A percentile compares a stretch with the other conserved stretches of the same genome.
Conservation (phyloP, 2,888 invertebrate species). For the Biston stratarius region DNA sequence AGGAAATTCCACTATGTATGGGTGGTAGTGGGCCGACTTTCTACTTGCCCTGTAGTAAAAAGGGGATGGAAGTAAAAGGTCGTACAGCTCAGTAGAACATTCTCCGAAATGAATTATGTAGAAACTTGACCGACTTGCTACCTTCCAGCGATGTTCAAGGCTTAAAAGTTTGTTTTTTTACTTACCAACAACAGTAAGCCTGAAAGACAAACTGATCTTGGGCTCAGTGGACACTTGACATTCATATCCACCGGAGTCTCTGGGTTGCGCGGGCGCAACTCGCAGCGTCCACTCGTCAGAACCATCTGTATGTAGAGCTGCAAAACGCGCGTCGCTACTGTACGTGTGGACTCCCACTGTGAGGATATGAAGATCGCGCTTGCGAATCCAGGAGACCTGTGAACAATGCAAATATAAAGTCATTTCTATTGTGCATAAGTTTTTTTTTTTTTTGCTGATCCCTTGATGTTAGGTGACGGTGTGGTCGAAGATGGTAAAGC, state of each 20-base stretch:
- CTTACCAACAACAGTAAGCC: constrained; percentile 93
- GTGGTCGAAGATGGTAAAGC: too few relatives aligned
- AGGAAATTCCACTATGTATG: too few relatives aligned
- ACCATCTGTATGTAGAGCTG: constrained; percentile 88
- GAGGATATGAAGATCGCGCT: constrained; percentile 92
- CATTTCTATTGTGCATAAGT: not conserved
- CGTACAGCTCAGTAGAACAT: too few relatives aligned
- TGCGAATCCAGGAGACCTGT: constrained; percentile 95
- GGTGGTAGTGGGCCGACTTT: too few relatives aligned
- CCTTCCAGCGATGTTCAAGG: too few relatives aligned
- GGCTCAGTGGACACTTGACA: constrained; percentile 97
- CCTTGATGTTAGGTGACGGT: too few relatives aligned
- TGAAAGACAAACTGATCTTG: constrained; percentile 92
- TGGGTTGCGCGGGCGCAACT: constrained; percentile 88
- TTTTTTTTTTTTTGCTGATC: too few relatives aligned
- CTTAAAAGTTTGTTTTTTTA: too few relatives aligned
- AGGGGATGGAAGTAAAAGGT: too few relatives aligned
- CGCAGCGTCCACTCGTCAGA: constrained; percentile 88
- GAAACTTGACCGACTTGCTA: too few relatives aligned
- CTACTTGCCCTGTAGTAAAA: too few relatives aligned
- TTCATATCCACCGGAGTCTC: constrained; percentile 96
- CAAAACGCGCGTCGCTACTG: constrained; percentile 89
- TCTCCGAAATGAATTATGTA: too few relatives aligned
- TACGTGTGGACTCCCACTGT: constrained; percentile 89
- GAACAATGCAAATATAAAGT: constrained; percentile 46